Base-by-base conservation (phyloP, 2,113 vertebrate genomes). In the Microtus montanus region DNA sequence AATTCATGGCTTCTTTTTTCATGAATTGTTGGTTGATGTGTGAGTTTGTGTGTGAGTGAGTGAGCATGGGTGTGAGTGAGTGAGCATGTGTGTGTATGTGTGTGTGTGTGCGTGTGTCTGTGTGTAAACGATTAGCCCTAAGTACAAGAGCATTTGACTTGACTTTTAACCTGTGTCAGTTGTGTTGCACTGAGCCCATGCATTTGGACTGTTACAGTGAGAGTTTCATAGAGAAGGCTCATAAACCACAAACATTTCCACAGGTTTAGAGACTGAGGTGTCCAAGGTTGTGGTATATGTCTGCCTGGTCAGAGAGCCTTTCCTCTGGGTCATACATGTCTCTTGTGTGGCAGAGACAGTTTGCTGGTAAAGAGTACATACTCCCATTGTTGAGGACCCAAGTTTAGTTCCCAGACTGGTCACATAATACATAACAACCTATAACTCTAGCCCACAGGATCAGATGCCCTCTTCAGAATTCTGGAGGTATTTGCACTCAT, bases 221-320 rank as follows among this genome's bases (percentile, higher is more conserved):
- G 70, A 77, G 22, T 41, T 61, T 0, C 9, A 41, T 35, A 49
- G 41, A 52, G 0, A 20, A 5, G 6, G 9, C 7, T 3, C 13
- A 89, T 92, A 77, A 89, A 38, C 13, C 70, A 24, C 3, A 83
- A 74, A n/a, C 1, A 75, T 30, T 63, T 11, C 78, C 33, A 84
- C 19, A 87, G 52, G 33, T 58, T 7, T 68, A 20, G 19, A 61
- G 26, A 5, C 4, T 41, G 26, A 15, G 4, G 2, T n/a, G 1
- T 52, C 9, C 38, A 44, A 52, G 35, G 19, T 3, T 20, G 24
- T 73, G 41, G 7, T 3, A 63, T 41, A 15, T 66, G 3, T 7
- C 22, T 24, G 15, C 35, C 44, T 82, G 30, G 11, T 68, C 54
- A 54, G 24, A 79, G 73, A 7, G 33, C 4, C 11, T 58, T 44